Evolutionary conservation across 2,888 invertebrate species (phyloP).

Genomic region (Minunthozetes semirufus): DNA sequence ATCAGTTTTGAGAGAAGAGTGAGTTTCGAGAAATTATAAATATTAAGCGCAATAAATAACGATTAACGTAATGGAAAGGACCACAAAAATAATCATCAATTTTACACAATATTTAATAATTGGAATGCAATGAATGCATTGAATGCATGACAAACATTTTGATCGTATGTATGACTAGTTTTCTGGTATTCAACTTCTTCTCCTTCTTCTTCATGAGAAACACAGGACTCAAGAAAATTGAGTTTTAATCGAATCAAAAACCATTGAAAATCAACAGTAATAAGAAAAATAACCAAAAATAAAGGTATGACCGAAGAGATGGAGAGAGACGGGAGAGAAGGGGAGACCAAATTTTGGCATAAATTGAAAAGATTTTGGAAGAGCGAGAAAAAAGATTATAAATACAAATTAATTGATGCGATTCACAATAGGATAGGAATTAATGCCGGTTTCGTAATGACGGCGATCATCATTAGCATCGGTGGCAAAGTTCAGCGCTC

Average conservation of each 20-base stretch:
- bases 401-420: constrained; percentile 30
- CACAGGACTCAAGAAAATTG: background rate
- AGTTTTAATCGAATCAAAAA: background rate
- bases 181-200: constrained; percentile 1
- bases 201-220: background rate
- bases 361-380: background rate
- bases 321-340: background rate
- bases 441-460: constrained; percentile 5
- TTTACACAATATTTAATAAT: constrained; percentile 31
- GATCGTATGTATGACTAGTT: constrained; percentile 18
- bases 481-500: constrained; percentile 30
- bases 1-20: background rate
- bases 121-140: constrained; percentile 3
- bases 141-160: constrained; percentile 9
- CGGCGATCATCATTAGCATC: constrained; percentile 17
- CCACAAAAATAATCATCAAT: constrained; percentile 32
- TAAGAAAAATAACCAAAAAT: no score
- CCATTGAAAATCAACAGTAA: no score
- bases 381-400: background rate
- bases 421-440: background rate
- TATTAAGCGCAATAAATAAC: constrained; percentile 32
- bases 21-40: constrained; percentile 13
- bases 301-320: background rate
- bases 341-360: background rate
- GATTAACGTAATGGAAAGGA: constrained; percentile 22